Conservation (phyloP, 2,113 vertebrate species). For the Tringa solitaria region DNA sequence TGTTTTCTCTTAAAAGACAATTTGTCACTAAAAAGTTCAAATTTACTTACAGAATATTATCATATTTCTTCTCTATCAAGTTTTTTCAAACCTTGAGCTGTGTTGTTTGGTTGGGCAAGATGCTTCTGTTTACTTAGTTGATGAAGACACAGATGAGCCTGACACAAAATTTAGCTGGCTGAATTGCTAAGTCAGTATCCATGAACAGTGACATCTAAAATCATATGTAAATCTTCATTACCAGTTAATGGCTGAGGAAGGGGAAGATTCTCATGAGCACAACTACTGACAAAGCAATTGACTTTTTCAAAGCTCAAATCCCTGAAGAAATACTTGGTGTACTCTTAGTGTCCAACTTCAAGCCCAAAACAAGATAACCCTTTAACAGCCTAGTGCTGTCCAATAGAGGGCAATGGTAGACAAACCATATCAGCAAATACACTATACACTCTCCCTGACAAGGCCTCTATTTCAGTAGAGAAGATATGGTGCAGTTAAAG, state of each 20-base stretch:
- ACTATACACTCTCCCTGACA: not conserved
- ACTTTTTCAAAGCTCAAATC: not conserved
- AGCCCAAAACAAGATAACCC: not conserved
- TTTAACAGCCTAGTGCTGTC: not conserved
- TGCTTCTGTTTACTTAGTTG: not conserved
- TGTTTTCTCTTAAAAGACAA: not conserved
- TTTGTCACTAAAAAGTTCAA: not conserved
- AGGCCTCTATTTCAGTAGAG: not conserved
- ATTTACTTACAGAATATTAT: not conserved
- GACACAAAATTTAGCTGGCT: not conserved
- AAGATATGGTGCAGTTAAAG: not conserved
- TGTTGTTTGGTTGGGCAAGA: not conserved
- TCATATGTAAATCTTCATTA: not conserved
- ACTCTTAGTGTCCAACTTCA: not conserved
- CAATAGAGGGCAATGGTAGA: conserved; percentile 42
- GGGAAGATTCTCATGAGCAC: not conserved
- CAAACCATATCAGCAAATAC: not conserved
- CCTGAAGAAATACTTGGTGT: not conserved
- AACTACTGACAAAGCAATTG: not conserved
- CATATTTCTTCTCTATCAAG: not conserved
- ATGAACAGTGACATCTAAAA: not conserved
- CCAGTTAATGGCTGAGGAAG: not conserved
- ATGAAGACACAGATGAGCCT: not conserved
- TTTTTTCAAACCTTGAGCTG: not conserved
- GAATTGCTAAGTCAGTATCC: not conserved